Base-by-base conservation (phyloP, 2,888 invertebrate genomes). In the Prosapia bicincta region DNA sequence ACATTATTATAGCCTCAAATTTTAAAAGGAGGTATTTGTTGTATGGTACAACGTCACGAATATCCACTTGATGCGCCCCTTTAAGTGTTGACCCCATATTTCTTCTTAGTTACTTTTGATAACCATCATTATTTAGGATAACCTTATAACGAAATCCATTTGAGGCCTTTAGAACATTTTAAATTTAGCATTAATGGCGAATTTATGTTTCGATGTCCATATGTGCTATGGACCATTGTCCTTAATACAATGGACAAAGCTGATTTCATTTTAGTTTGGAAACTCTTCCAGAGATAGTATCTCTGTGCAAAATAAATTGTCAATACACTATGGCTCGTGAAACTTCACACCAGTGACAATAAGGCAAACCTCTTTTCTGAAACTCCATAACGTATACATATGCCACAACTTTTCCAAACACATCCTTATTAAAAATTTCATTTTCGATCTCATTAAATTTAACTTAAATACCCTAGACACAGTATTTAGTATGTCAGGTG, bases 171-270 rank as follows among this genome's bases (percentile, higher is more conserved):
- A 71, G 75, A 69, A n/a, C n/a, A n/a, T n/a, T n/a, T 66, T 1
- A 43, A 74, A n/a, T 76, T 65, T 10, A 26, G 9, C 76, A 76
- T 77, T 26, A 73, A 77, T 1, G 73, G 66, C n/a, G 13, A 54
- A 9, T 15, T n/a, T 0, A 30, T 54, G n/a, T 78, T 74, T 1
- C n/a, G 25, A n/a, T 6, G 1, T 15, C 76, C 76, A 66, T n/a
- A n/a, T n/a, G n/a, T n/a, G n/a, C n/a, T n/a, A n/a, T n/a, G n/a
- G 1, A 78, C 43, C 76, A 75, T 78, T 15, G 71, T 15, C 13
- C 10, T 43, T 3, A 9, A 20, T 6, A 78, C 77, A 1, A 71
- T 28, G n/a, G n/a, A n/a, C n/a, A n/a, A n/a, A n/a, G n/a, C n/a
- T n/a, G n/a, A n/a, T n/a, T 20, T 73, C 65, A 32, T 71, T 9